Conservation (phyloP, 2,888 invertebrate species). For the Orchesella flavescens region DNA sequence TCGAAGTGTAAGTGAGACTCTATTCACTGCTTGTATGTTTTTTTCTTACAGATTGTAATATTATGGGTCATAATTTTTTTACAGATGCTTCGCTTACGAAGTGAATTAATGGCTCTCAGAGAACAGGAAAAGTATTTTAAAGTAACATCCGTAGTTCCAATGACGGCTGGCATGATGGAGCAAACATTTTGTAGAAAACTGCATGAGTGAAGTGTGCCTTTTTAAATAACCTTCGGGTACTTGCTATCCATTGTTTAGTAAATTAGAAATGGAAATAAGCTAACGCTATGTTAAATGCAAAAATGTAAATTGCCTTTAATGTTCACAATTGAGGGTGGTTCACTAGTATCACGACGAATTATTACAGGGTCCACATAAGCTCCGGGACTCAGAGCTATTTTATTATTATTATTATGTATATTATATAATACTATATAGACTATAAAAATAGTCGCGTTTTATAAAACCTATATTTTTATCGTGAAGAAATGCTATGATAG, state of each 20-base stretch:
- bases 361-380: slow-evolving; percentile 8
- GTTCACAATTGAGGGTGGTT: not conserved
- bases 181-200: slow-evolving; percentile 63
- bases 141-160: slow-evolving; percentile 60
- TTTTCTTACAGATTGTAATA: not conserved
- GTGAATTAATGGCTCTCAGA: slow-evolving; percentile 57
- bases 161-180: slow-evolving; percentile 66
- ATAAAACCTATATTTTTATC: too few relatives aligned
- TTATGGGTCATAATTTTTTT: not conserved
- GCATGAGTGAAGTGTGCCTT: slow-evolving; percentile 7
- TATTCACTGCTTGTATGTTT: not conserved
- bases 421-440: too few relatives aligned
- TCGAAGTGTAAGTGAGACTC: slow-evolving; percentile 58
- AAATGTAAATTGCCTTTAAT: not conserved
- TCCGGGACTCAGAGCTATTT: too few relatives aligned
- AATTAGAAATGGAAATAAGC: not conserved
- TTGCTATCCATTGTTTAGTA: not conserved
- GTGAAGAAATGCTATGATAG: too few relatives aligned
- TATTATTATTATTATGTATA: too few relatives aligned
- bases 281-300: not conserved
- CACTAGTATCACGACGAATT: too few relatives aligned
- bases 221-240: not conserved
- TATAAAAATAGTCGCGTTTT: too few relatives aligned
- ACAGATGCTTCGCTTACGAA: slow-evolving; percentile 61
- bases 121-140: slow-evolving; percentile 68